Evolutionary conservation across 2,888 invertebrate genomes (phyloP).

Genomic region (Teleogryllus oceanicus): DNA sequence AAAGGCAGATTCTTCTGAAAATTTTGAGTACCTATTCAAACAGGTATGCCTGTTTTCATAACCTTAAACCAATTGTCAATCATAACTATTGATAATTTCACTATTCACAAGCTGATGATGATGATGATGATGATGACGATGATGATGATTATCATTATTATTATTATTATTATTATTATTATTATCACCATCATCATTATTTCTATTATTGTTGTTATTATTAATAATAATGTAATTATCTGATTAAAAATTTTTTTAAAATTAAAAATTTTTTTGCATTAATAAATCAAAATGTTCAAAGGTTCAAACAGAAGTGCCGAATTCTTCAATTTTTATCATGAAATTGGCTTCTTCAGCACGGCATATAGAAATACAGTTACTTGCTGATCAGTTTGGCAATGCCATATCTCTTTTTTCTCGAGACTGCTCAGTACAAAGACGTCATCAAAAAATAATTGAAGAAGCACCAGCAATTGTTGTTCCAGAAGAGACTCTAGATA

Average conservation of each 20-base stretch:
- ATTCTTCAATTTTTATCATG: constrained; percentile 99
- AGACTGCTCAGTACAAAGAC: constrained; percentile 96
- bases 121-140: too few relatives aligned
- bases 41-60: constrained; percentile 54
- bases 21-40: constrained; percentile 84
- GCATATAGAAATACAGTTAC: constrained; percentile 93
- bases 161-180: too few relatives aligned
- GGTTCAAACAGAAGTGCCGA: constrained; percentile 97
- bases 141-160: too few relatives aligned
- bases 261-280: too few relatives aligned
- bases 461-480: constrained; percentile 97
- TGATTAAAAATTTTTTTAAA: too few relatives aligned
- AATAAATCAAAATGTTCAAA: constrained; percentile 43
- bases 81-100: too few relatives aligned
- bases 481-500: constrained; percentile 82
- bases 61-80: too few relatives aligned
- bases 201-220: too few relatives aligned
- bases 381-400: constrained; percentile 96
- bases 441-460: constrained; percentile 99
- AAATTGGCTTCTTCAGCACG: constrained; percentile 91
- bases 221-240: too few relatives aligned
- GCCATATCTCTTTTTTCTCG: constrained; percentile 97
- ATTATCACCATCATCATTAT: too few relatives aligned
- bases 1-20: constrained; percentile 86
- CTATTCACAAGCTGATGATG: too few relatives aligned